Base-by-base conservation (phyloP, 2,797 vertebrate species). In the Tenualosa ilisha region DNA sequence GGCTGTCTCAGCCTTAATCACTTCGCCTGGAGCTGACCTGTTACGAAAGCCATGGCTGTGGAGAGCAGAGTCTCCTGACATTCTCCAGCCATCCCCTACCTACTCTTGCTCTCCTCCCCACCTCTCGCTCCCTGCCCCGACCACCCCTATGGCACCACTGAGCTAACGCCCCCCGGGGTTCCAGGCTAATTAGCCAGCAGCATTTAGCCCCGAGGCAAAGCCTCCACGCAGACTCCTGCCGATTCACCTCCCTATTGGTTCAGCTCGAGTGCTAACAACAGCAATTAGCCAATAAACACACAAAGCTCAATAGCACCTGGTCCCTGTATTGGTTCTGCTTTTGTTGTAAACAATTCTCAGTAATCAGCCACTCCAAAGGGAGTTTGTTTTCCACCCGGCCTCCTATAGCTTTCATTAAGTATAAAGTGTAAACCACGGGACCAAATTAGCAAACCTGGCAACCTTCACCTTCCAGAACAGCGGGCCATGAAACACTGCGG, bases 401-500 rank as follows among this genome's bases (percentile, higher is more conserved):
- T 72, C 65, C 65, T 72, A 72, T 72, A 72, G 65, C 26, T 40
- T 72, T 72, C 65, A 72, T 72, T 72, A 72, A 72, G 65, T 31
- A 13, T 40, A 72, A 72, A 72, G 65, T 72, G 83, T 81, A 56
- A 50, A 75, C 86, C 87, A 72, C 82, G 84, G 85, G 65, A 68
- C 87, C 82, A 86, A 87, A 90, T 90, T 87, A 87, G 84, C 84
- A 81, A 85, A 85, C 84, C 87, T 88, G 85, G 86, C 86, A 89
- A 84, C 81, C 68, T 85, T 49, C 59, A 46, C 65, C 82, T 82
- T 82, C 53, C 86, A 49, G 11, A 81, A 40, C 79, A 88, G 87
- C 84, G 72, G 11, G 6, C 24, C 84, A 82, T 85, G 49, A 85
- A 53, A 12, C 26, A 81, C 37, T 82, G 56, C 56, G 31, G 81